Base-by-base conservation (phyloP, 2,888 invertebrate genomes). In the Coenonympha arcania region DNA sequence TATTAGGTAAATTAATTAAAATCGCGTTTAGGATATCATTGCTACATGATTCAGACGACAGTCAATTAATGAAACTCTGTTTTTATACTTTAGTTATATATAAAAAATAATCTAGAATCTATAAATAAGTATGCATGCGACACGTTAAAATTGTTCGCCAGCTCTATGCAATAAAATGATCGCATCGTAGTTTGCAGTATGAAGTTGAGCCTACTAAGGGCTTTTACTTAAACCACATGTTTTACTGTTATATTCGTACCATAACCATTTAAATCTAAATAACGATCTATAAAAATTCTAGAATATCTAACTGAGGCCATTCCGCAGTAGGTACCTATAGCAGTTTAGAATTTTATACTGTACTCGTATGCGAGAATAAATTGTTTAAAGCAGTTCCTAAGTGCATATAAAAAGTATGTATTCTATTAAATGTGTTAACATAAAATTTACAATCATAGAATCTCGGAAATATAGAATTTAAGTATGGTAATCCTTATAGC, bases 151-250 rank as follows among this genome's bases (percentile, higher is more conserved):
- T 33, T 16, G 31, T 33, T 33, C 16, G 9, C 16, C 16, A 16
- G 31, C 16, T 33, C 9, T 16, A 16, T 3, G 31, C 9, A 33
- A 33, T 31, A 11, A 15, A n/a, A 5, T 8, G 13, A 5, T 15
- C 13, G 31, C n/a, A 28, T 28, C 9, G 9, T 45, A 30, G 19
- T 22, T 34, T 20, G 6, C 13, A 37, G n/a, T 37, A 37, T 8
- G n/a, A n/a, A n/a, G n/a, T n/a, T n/a, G n/a, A n/a, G n/a, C n/a
- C n/a, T n/a, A n/a, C n/a, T n/a, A n/a, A n/a, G n/a, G n/a, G n/a
- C n/a, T n/a, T n/a, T 39, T 24, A 39, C 24, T 24, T 39, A n/a
- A n/a, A 39, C 39, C 22, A 15, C 39, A n/a, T n/a, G 9, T 24
- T 39, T 39, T 15, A 39, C 20, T 39, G 24, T 24, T 18, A 24